Evolutionary conservation across 2,797 vertebrate species (phyloP).

Genomic region (Anniella stebbinsi): DNA sequence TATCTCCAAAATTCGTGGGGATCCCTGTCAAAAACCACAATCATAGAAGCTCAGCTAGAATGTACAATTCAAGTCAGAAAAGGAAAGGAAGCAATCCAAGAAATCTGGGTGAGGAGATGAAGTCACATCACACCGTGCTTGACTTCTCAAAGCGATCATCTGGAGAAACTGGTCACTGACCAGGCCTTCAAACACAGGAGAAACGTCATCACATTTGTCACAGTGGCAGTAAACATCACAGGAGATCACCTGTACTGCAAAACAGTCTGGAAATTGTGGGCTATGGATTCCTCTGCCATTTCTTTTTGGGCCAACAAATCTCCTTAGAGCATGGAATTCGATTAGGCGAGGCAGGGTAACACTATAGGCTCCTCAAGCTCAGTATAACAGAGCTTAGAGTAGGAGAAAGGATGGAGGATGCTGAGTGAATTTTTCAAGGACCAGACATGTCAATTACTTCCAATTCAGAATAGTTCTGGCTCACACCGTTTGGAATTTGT

Average conservation of each 20-base stretch:
- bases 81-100: too few species aligned
- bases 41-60: too few species aligned
- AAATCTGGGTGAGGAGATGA: not conserved
- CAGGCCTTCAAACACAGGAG: not conserved
- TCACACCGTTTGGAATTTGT: conserved; percentile 24
- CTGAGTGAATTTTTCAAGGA: conserved; percentile 39
- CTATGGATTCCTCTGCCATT: conserved; percentile 5
- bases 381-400: not conserved
- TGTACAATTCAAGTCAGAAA: too few species aligned
- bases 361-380: not conserved
- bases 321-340: conserved; percentile 39
- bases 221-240: not conserved
- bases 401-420: conserved; percentile 30
- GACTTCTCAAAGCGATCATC: not conserved
- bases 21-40: not conserved
- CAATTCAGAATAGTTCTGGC: conserved; percentile 34
- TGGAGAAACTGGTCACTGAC: not conserved
- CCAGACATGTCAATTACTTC: conserved; percentile 41
- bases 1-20: not conserved
- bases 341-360: conserved; percentile 15
- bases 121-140: not conserved
- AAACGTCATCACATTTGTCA: not conserved
- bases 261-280: conserved; percentile 28
- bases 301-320: conserved; percentile 33
- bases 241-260: conserved; percentile 23